Conservation (phyloP, 2,113 vertebrate species). For the Isichthys henryi region DNA sequence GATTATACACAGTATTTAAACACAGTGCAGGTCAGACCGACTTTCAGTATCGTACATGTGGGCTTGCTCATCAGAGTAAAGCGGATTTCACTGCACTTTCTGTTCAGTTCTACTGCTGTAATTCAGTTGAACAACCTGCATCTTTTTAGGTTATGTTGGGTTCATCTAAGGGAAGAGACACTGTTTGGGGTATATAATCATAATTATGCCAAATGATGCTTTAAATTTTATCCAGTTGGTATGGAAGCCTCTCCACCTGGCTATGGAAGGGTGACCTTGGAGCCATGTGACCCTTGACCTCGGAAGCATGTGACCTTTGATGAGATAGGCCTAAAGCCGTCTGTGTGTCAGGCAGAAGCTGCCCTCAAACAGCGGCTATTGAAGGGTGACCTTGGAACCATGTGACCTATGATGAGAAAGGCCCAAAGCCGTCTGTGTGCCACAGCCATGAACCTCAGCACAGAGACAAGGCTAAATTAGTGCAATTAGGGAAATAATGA, state of each 20-base stretch:
- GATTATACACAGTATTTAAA: neutral
- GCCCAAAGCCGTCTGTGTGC: neutral
- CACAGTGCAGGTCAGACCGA: neutral
- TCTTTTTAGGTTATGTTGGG: neutral
- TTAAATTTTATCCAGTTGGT: neutral
- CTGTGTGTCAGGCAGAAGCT: neutral
- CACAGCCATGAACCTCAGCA: neutral
- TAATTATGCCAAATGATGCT: neutral
- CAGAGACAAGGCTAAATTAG: neutral
- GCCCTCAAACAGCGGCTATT: neutral
- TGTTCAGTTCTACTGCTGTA: neutral
- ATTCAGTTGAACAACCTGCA: neutral
- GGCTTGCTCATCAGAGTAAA: neutral
- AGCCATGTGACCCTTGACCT: neutral
- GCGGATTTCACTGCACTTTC: neutral
- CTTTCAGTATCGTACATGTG: neutral
- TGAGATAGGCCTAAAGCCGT: neutral
- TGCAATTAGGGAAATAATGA: constrained; percentile 1
- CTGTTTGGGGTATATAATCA: neutral
- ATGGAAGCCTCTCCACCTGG: neutral
- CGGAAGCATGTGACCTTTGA: neutral
- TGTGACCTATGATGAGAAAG: neutral
- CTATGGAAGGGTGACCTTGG: neutral
- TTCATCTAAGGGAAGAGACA: neutral
- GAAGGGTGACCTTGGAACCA: neutral